These are phyloP conservation scores for Sterrhoptilus dennistouni DNA, from an alignment of 2,113 vertebrate genomes.

Conservation along the genomic window DNA sequence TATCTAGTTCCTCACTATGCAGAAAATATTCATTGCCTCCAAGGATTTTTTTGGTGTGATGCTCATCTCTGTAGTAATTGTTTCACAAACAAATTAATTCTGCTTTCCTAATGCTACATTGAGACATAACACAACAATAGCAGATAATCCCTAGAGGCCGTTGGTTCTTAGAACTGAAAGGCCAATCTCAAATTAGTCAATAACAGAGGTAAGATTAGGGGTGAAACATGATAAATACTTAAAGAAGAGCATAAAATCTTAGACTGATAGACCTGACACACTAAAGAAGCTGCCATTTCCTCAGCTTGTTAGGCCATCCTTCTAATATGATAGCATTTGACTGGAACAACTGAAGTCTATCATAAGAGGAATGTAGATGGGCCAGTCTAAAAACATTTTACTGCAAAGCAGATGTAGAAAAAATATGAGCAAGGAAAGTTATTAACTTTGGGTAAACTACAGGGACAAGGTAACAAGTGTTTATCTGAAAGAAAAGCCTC, in stretches of 20 bases:
- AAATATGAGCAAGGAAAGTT: neutral
- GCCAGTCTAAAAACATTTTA: neutral
- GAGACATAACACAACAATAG: neutral
- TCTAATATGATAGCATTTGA: neutral
- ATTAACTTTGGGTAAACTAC: neutral
- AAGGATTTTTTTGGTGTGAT: neutral
- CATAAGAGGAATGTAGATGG: neutral
- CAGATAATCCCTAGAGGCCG: neutral
- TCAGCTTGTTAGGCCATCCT: neutral
- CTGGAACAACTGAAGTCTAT: neutral
- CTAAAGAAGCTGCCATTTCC: neutral
- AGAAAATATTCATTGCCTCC: neutral
- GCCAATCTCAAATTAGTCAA: neutral
- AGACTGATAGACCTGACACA: neutral
- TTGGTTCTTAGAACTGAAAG: neutral
- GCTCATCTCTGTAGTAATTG: neutral
- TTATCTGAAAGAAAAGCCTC: neutral
- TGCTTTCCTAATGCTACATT: neutral
- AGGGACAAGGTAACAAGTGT: neutral
- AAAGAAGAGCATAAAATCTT: neutral
- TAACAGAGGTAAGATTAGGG: neutral
- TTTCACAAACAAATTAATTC: neutral
- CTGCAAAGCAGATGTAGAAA: neutral
- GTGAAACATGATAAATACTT: neutral
- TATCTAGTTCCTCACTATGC: neutral